These are phyloP conservation scores for Drosophila truncata DNA, from an alignment of 1,140 invertebrate genomes.

Conservation along the genomic window DNA sequence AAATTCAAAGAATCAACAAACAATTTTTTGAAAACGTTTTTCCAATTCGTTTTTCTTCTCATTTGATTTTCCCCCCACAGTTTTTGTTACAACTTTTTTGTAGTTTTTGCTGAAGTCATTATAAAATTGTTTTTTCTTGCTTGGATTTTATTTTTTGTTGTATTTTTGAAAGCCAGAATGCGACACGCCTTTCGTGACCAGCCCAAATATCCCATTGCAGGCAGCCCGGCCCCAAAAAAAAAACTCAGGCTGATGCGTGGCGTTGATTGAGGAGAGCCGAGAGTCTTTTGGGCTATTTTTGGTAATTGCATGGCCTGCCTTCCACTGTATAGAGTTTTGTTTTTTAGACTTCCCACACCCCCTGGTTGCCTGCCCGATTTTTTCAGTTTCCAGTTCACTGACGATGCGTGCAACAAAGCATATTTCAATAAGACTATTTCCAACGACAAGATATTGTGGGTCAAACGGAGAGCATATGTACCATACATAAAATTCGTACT, in stretches of 20 bases:
- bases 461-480: slow-evolving; percentile 52
- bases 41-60: slow-evolving; percentile 15
- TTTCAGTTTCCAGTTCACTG: slow-evolving; percentile 66
- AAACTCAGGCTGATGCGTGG: slow-evolving; percentile 42
- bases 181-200: slow-evolving; percentile 47
- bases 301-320: slow-evolving; percentile 78
- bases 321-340: slow-evolving; percentile 38
- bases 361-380: slow-evolving; percentile 10
- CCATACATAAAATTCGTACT: slow-evolving; percentile 29
- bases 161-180: slow-evolving; percentile 27
- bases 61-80: slow-evolving; percentile 1
- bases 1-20: slow-evolving; percentile 16
- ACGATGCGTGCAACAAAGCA: slow-evolving; percentile 57
- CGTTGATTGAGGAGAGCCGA: slow-evolving; percentile 48
- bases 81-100: background rate
- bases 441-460: slow-evolving; percentile 64
- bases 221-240: slow-evolving; percentile 17
- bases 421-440: slow-evolving; percentile 54
- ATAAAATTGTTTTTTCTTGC: slow-evolving; percentile 10
- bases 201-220: slow-evolving; percentile 39
- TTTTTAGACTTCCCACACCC: background rate
- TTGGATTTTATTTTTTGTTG: slow-evolving; percentile 5
- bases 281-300: slow-evolving; percentile 68
- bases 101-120: slow-evolving; percentile 30
- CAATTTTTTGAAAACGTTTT: slow-evolving; percentile 14